Conservation (phyloP, 2,113 vertebrate genomes). For the Planiliza haematocheilus region DNA sequence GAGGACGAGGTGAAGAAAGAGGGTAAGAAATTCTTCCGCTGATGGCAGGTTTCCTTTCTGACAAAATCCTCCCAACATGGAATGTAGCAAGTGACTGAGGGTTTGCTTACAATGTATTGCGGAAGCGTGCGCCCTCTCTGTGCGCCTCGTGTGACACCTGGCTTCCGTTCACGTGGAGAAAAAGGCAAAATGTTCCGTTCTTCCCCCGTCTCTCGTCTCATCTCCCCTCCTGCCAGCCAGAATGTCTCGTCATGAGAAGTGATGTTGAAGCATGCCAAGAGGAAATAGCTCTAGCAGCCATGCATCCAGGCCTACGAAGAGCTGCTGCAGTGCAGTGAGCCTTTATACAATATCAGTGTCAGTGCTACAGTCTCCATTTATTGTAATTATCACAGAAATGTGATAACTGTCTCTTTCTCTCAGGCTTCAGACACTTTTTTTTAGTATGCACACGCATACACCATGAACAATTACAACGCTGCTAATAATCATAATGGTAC, state of each 20-base stretch:
- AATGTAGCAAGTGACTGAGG: constrained; percentile 37
- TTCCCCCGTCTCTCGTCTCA: constrained; percentile 25
- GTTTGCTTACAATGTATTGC: constrained; percentile 25
- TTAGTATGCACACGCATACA: too few species aligned
- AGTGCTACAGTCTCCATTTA: background rate
- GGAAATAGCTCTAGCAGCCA: constrained; percentile 64
- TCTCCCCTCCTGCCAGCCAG: constrained; percentile 48
- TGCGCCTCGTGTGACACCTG: constrained; percentile 30
- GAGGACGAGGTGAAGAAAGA: constrained; percentile 32
- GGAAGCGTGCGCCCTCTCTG: constrained; percentile 3
- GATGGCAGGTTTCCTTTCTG: constrained; percentile 39
- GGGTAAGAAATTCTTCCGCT: constrained; percentile 27
- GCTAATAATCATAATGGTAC: too few species aligned
- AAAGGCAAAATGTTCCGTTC: constrained; percentile 49
- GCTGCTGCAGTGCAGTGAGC: constrained; percentile 14
- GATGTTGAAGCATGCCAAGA: constrained; percentile 55
- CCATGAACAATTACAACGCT: too few species aligned
- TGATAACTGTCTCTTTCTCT: background rate
- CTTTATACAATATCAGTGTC: background rate
- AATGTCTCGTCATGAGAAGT: constrained; percentile 61
- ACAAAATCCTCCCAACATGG: constrained; percentile 45
- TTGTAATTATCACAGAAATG: background rate
- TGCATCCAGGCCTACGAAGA: constrained; percentile 49
- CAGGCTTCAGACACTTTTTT: background rate
- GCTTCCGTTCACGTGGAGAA: constrained; percentile 16